A percentile compares a stretch with the other conserved stretches of the same genome.
Evolutionary conservation across 2,113 vertebrate species (phyloP).

Genomic region (Egretta garzetta): DNA sequence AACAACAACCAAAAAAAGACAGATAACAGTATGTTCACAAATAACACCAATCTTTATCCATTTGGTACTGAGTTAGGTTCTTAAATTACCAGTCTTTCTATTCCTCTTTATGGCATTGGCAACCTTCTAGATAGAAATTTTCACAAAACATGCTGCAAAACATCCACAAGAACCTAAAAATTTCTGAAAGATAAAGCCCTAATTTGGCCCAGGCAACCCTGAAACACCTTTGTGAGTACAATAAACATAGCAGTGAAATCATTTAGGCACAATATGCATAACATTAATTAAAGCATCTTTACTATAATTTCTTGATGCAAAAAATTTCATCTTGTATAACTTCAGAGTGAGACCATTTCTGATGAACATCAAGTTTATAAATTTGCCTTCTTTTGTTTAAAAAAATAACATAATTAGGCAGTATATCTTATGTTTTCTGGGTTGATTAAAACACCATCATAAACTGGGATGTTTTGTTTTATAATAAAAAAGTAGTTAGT

Average conservation of each 20-base stretch:
- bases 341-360: not conserved
- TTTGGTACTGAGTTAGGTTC: not conserved
- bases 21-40: not conserved
- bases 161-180: not conserved
- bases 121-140: not conserved
- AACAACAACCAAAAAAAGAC: not conserved
- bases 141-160: not conserved
- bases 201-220: not conserved
- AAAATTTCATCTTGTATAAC: not conserved
- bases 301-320: not conserved
- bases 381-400: not conserved
- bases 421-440: not conserved
- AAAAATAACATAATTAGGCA: not conserved
- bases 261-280: not conserved
- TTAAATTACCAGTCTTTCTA: not conserved
- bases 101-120: not conserved
- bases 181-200: not conserved
- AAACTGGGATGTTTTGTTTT: not conserved
- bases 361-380: not conserved
- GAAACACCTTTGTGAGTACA: not conserved
- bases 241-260: not conserved
- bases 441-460: not conserved
- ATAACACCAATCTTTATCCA: not conserved
- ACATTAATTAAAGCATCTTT: not conserved
- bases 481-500: not conserved